A percentile compares a stretch with the other conserved stretches of the same genome.
Evolutionary conservation across 2,888 invertebrate genomes (phyloP).

Genomic region (Eupithecia dodoneata): DNA sequence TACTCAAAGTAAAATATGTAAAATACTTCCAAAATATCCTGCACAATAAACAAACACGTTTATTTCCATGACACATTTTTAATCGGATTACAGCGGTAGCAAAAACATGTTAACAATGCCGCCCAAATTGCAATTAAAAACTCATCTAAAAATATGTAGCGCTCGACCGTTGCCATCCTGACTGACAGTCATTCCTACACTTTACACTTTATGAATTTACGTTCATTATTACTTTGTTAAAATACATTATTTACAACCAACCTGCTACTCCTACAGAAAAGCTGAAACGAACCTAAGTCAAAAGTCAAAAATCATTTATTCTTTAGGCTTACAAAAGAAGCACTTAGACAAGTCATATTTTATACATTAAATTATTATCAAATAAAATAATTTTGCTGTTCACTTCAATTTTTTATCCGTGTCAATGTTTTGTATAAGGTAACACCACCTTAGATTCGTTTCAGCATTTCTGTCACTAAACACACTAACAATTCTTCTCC

Average conservation of each 20-base stretch:
- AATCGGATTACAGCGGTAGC: slow-evolving; percentile 20
- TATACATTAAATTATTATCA: no score
- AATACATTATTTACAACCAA: background rate
- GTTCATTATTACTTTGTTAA: background rate
- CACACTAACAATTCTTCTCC: background rate
- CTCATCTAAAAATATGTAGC: slow-evolving; percentile 17
- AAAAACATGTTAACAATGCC: slow-evolving; percentile 17
- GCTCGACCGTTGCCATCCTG: background rate
- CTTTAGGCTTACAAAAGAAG: no score
- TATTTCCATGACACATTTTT: slow-evolving; percentile 15
- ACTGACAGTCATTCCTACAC: background rate
- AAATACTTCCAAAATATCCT: background rate
- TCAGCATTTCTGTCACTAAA: no score
- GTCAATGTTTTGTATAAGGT: no score
- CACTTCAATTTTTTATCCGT: no score
- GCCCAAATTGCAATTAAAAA: slow-evolving; percentile 33
- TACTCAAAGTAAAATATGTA: background rate
- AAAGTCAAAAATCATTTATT: no score
- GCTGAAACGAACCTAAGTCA: background rate
- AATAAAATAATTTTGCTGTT: no score
- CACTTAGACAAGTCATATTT: no score
- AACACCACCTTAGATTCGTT: no score
- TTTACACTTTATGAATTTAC: background rate
- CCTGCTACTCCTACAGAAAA: background rate
- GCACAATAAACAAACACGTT: slow-evolving; percentile 10